Evolutionary conservation across 2,113 vertebrate species (phyloP).

Genomic region (Stictonetta naevosa): DNA sequence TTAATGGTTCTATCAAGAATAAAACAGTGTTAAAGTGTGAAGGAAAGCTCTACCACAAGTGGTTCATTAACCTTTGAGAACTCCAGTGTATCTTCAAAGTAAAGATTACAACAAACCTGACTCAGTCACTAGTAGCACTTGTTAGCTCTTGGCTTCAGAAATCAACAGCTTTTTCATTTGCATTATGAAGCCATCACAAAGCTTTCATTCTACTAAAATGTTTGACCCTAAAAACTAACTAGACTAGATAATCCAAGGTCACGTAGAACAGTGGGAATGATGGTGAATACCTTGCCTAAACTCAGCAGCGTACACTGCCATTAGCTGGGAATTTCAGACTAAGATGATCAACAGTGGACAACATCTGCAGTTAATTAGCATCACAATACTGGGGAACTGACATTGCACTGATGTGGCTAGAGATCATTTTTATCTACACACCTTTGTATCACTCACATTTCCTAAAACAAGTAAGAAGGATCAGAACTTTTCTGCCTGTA

Average conservation of each 20-base stretch:
- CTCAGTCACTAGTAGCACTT: constrained; percentile 52
- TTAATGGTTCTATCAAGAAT: constrained; percentile 96
- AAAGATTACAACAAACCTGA: constrained; percentile 78
- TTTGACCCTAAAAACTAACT: background rate
- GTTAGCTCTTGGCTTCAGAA: constrained; percentile 59
- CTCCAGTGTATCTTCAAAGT: constrained; percentile 79
- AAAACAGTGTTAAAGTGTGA: constrained; percentile 90
- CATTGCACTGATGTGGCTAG: background rate
- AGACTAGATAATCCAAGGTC: background rate
- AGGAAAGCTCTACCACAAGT: constrained; percentile 91
- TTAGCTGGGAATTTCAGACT: background rate
- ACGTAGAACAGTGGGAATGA: background rate
- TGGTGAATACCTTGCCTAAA: background rate
- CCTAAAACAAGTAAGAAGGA: background rate
- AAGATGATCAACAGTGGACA: background rate
- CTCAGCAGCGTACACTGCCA: rapidly evolving
- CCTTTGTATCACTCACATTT: background rate
- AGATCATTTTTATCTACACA: background rate
- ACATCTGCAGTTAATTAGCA: rapidly evolving
- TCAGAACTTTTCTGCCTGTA: background rate
- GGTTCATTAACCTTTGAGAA: constrained; percentile 95
- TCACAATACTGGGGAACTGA: background rate
- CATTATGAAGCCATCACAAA: constrained; percentile 1
- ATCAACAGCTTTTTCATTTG: constrained; percentile 42
- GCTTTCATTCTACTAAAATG: background rate